phyloP scores from a whole-genome alignment of 1,140 invertebrate species.

The Diorhabda carinulata region DNA sequence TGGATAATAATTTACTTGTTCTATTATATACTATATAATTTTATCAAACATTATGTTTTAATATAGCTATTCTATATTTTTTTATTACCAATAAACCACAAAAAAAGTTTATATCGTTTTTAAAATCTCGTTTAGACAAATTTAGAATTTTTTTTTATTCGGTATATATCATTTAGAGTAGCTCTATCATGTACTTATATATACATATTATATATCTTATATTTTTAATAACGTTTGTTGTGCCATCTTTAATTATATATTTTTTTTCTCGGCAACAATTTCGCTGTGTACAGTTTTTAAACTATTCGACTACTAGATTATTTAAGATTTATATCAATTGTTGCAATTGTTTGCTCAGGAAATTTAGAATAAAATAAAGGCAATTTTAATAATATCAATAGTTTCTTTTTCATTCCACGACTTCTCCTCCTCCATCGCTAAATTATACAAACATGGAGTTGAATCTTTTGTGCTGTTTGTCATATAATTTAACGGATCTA shows the following conservation, averaged over 20 bases:
- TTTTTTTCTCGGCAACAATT: slow-evolving; percentile 10
- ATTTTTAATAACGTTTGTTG: slow-evolving; percentile 19
- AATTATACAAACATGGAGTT: too few species aligned
- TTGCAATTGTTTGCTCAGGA: slow-evolving; percentile 42
- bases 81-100: neutral
- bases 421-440: too few species aligned
- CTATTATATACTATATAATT: too few species aligned
- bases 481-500: too few species aligned
- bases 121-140: neutral
- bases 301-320: slow-evolving; percentile 17
- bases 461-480: too few species aligned
- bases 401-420: too few species aligned
- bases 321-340: slow-evolving; percentile 31
- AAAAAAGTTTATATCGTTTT: slow-evolving; percentile 2
- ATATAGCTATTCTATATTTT: neutral
- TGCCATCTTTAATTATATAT: slow-evolving; percentile 15
- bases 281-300: slow-evolving; percentile 15
- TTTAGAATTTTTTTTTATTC: too few species aligned
- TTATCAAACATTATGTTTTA: too few species aligned
- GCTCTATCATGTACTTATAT: slow-evolving; percentile 23
- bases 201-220: slow-evolving; percentile 11
- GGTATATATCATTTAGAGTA: neutral
- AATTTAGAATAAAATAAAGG: slow-evolving; percentile 20
- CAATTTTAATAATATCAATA: too few species aligned
- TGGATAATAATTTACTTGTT: too few species aligned